Evolutionary conservation across 64 coral and sea anemone species (phyloP), one percentile per base, ranked within the genome.

Genomic region (Astreopora myriophthalma): DNA sequence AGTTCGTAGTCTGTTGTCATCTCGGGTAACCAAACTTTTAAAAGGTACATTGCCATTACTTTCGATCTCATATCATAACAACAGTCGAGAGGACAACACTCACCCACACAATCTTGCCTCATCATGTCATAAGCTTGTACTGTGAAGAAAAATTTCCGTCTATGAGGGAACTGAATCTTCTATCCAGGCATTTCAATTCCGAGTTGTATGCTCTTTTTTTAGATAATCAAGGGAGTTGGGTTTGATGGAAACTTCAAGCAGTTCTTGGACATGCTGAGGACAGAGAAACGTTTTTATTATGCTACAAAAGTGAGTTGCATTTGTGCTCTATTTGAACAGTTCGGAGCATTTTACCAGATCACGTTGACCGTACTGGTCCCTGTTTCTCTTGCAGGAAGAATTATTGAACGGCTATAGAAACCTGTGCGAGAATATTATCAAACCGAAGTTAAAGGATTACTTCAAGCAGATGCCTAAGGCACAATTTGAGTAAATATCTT

Each of bases 241-340:
- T 96, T 79, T 85, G 35, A 93, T 31, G 95, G 95, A n/a, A 83
- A 40, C 30, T 93, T 96, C 22, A 92, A 96, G 33, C 86, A 93
- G 60, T 96, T 96, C 46, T 5, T 85, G 7, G 64, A 78, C 6
- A 85, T 86, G 86, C n/a, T 96, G 63, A 90, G 92, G 51, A 90
- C 63, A 17, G 91, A 96, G 12, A 88, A 77, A 22, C 87, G 76
- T 12, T 93, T 93, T 67, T 96, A 93, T 87, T 96, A 90, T 74
- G 88, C 90, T 5, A 87, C 74, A 33, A 89, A 92, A 64, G 95
- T 96, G 58, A 29, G 74, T 38, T 74, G 28, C 14, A 37, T 1
- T 26, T 11, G 36, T 48, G 32, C 19, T 8, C 37, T 20, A 22
- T 9, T 76, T 3, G 25, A 3, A 3, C 36, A n/a, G 25, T 31